A percentile compares a stretch with the other conserved stretches of the same genome.
Conservation (phyloP, 2,888 invertebrate species). For the Aproaerema taeniolella region DNA sequence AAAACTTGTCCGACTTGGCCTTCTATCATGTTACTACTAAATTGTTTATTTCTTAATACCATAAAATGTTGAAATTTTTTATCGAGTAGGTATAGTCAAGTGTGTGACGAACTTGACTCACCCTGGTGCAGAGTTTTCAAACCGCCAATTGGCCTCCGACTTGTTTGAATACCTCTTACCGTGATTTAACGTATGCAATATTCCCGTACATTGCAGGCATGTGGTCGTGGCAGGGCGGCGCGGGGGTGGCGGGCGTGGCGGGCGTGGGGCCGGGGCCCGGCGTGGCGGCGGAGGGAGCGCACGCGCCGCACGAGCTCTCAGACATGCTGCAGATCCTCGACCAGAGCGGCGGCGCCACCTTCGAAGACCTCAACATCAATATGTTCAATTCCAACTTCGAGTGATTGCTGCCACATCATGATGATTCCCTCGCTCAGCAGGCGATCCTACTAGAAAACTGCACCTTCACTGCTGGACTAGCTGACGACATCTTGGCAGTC, state of each 20-base stretch:
- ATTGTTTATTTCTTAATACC: too few relatives aligned
- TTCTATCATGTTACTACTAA: too few relatives aligned
- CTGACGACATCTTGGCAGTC: too few relatives aligned
- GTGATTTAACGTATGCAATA: neutral
- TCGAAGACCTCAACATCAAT: slow-evolving; percentile 91
- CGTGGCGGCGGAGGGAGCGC: slow-evolving; percentile 50
- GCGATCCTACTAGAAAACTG: slow-evolving; percentile 7
- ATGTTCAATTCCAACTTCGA: slow-evolving; percentile 89
- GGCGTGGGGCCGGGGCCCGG: slow-evolving; percentile 33
- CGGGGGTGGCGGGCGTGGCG: slow-evolving; percentile 39
- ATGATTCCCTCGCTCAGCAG: too few relatives aligned
- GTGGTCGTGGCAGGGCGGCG: slow-evolving; percentile 87
- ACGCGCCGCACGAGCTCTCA: slow-evolving; percentile 85
- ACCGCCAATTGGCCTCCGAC: neutral
- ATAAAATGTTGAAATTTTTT: too few relatives aligned
- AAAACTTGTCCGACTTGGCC: too few relatives aligned
- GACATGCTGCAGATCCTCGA: slow-evolving; percentile 96
- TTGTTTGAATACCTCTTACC: neutral
- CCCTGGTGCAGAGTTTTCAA: neutral
- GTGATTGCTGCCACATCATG: too few relatives aligned
- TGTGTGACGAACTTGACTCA: too few relatives aligned
- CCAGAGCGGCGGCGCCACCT: slow-evolving; percentile 88
- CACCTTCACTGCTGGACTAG: too few relatives aligned
- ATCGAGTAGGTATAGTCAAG: too few relatives aligned
- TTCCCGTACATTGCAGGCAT: slow-evolving; percentile 69